A percentile compares a stretch with the other conserved stretches of the same genome.
Evolutionary conservation across 2,888 invertebrate species (phyloP).

Genomic region (Diadegma fenestrale): DNA sequence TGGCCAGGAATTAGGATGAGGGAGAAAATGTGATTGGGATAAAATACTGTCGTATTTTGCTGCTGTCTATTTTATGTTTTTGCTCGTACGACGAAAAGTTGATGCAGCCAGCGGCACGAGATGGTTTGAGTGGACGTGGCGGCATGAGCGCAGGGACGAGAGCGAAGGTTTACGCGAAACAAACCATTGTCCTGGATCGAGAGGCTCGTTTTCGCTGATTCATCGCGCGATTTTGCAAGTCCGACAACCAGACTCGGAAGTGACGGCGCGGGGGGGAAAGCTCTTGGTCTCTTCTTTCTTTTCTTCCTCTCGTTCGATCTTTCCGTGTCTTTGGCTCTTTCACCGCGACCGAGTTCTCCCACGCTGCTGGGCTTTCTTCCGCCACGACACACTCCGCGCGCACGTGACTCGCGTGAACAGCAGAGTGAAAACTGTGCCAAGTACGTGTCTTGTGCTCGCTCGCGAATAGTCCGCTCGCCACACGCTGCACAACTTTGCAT

Average conservation of each 20-base stretch:
- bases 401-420: constrained; percentile 47
- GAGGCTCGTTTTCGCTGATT: constrained; percentile 56
- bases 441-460: constrained; percentile 59
- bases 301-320: not conserved
- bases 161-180: not conserved
- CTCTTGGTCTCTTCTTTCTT: not conserved
- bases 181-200: constrained; percentile 18
- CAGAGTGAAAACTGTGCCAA: constrained; percentile 68
- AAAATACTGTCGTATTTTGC: not conserved
- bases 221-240: constrained; percentile 55
- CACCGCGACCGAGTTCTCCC: not conserved
- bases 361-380: not conserved
- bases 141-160: not conserved
- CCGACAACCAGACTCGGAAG: constrained; percentile 28
- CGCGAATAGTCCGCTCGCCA: constrained; percentile 26
- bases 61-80: not conserved
- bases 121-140: too few species aligned
- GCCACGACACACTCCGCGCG: constrained; percentile 34
- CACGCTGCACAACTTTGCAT: constrained; percentile 54
- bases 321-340: not conserved
- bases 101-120: not conserved
- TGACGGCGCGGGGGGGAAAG: not conserved
- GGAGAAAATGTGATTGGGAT: not conserved
- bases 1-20: not conserved
- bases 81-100: not conserved